These are phyloP conservation scores for Epinotia nisella DNA, from an alignment of 2,888 invertebrate genomes.

Conservation along the genomic window DNA sequence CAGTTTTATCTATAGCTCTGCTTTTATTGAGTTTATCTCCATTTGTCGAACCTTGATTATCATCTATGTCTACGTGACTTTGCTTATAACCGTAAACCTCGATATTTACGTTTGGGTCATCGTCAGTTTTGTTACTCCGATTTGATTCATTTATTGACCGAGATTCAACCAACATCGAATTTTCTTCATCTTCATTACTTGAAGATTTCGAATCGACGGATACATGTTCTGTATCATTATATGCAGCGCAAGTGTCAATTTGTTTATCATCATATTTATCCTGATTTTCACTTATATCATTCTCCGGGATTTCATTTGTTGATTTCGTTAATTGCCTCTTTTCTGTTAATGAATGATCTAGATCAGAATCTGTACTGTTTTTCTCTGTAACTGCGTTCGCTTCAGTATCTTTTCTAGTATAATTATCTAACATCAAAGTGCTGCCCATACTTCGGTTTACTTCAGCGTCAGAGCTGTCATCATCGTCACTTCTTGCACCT, in stretches of 20 bases:
- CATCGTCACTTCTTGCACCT: neutral
- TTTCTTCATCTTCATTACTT: neutral
- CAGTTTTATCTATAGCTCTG: neutral
- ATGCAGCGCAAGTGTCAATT: neutral
- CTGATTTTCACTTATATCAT: neutral
- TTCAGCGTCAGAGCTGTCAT: conserved; percentile 13
- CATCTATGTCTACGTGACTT: neutral
- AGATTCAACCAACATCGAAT: too few species aligned
- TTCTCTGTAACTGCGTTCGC: neutral
- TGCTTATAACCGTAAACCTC: neutral
- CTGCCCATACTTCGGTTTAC: conserved; percentile 17
- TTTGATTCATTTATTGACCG: neutral
- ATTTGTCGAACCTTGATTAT: neutral
- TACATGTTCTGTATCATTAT: neutral
- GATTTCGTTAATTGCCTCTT: neutral
- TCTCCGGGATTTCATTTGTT: neutral
- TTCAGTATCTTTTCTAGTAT: neutral
- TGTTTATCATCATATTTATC: neutral
- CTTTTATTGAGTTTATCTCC: neutral
- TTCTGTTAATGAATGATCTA: neutral
- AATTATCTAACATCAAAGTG: conserved; percentile 10
- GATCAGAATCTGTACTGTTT: neutral
- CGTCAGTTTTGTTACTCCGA: neutral
- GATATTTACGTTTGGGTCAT: neutral
- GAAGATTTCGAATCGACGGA: conserved; percentile 7